phyloP scores from a whole-genome alignment of 2,888 invertebrate species.

The Drosophila yooni region DNA sequence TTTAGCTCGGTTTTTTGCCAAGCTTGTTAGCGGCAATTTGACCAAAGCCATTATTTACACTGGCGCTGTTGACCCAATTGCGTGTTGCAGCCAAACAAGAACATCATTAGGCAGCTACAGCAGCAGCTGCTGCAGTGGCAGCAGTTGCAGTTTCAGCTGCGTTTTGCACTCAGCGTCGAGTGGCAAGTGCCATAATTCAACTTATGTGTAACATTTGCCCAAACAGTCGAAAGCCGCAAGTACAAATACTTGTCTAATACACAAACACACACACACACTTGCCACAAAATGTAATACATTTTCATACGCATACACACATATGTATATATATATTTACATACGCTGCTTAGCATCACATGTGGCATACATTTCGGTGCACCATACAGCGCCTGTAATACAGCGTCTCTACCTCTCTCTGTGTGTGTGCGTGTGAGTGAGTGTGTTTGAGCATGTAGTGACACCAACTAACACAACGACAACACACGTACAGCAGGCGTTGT shows the following conservation, averaged over 20 bases:
- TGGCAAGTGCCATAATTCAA: constrained; percentile 68
- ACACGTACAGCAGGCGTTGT: constrained; percentile 30
- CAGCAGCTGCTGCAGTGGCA: neutral
- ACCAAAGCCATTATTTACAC: constrained; percentile 60
- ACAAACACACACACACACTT: constrained; percentile 19
- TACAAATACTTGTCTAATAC: constrained; percentile 67
- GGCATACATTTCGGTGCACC: constrained; percentile 66
- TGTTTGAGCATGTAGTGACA: constrained; percentile 46
- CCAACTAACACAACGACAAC: constrained; percentile 46
- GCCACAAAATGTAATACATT: constrained; percentile 65
- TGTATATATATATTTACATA: constrained; percentile 19
- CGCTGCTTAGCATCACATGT: constrained; percentile 58
- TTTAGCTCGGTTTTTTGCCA: constrained; percentile 5
- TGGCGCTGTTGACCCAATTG: constrained; percentile 64
- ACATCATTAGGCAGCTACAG: constrained; percentile 57
- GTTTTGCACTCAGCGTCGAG: constrained; percentile 31
- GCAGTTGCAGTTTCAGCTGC: constrained; percentile 21
- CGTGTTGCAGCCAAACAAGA: constrained; percentile 32
- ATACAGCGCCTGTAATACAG: constrained; percentile 52
- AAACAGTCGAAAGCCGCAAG: constrained; percentile 60
- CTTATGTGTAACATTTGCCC: constrained; percentile 37
- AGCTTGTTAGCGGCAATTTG: constrained; percentile 43
- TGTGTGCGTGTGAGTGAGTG: constrained; percentile 8
- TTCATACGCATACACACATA: constrained; percentile 23
- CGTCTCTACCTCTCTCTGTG: constrained; percentile 2